Evolutionary conservation across 1,140 invertebrate genomes (phyloP).

Genomic region (Diachasmimorpha longicaudata): DNA sequence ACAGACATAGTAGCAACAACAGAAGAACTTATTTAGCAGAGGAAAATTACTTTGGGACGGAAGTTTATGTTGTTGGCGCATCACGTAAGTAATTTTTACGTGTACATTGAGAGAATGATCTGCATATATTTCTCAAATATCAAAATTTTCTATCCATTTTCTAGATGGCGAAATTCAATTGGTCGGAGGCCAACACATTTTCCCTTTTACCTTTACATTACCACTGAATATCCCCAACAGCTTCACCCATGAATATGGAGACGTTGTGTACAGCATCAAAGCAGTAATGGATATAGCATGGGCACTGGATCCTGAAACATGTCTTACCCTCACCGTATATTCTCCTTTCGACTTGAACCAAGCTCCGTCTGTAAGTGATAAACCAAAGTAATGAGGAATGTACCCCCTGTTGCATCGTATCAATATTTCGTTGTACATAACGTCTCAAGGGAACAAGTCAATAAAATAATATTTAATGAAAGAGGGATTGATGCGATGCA

Average conservation of each 20-base stretch:
- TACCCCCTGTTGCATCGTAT: not conserved
- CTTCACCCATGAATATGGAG: slow-evolving; percentile 65
- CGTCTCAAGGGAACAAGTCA: too few species aligned
- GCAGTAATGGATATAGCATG: slow-evolving; percentile 66
- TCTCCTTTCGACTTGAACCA: slow-evolving; percentile 36
- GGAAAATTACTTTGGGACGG: slow-evolving; percentile 7
- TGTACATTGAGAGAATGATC: too few species aligned
- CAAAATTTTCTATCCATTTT: not conserved
- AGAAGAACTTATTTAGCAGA: not conserved
- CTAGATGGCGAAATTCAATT: slow-evolving; percentile 24
- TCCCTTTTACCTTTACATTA: slow-evolving; percentile 63
- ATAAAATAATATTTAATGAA: too few species aligned
- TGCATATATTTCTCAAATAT: not conserved
- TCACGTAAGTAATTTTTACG: not conserved
- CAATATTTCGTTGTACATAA: too few species aligned
- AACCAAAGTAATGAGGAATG: not conserved
- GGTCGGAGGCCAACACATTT: slow-evolving; percentile 58
- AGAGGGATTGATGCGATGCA: too few species aligned
- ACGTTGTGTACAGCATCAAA: slow-evolving; percentile 65
- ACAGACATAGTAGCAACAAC: not conserved
- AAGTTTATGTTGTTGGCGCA: not conserved
- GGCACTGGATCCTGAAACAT: slow-evolving; percentile 63
- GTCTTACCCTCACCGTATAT: slow-evolving; percentile 62
- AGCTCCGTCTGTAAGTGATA: not conserved
- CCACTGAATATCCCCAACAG: slow-evolving; percentile 62